Conservation (phyloP, 2,797 vertebrate species). For the Hapalemur alaotrensis region DNA sequence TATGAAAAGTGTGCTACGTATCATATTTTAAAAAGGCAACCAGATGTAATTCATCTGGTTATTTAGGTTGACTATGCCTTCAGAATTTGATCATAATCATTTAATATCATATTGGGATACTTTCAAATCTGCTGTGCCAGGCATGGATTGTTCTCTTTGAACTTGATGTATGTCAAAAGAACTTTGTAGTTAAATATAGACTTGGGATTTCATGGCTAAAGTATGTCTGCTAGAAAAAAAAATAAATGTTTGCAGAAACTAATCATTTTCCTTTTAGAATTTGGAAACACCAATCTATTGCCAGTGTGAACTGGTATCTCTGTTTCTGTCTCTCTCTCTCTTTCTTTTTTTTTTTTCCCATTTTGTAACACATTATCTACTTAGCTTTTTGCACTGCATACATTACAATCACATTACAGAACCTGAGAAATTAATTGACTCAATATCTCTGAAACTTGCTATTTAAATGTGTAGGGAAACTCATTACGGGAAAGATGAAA, state of each 20-base stretch:
- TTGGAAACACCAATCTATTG: background rate
- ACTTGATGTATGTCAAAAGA: constrained; percentile 36
- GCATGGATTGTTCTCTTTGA: constrained; percentile 29
- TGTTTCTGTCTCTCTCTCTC: background rate
- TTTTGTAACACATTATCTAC: constrained; percentile 26
- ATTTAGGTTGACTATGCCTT: constrained; percentile 23
- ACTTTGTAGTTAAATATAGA: constrained; percentile 65
- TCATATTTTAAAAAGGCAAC: constrained; percentile 26
- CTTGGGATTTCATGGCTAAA: constrained; percentile 45
- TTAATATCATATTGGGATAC: constrained; percentile 39
- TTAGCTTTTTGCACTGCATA: constrained; percentile 18
- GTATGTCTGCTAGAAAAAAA: constrained; percentile 17
- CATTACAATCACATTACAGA: constrained; percentile 12
- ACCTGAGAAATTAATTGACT: constrained; percentile 58
- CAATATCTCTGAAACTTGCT: constrained; percentile 36
- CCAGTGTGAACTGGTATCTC: background rate
- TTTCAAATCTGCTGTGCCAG: constrained; percentile 14
- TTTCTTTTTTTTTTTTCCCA: background rate
- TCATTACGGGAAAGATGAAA: constrained; percentile 28
- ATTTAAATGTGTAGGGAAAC: constrained; percentile 45
- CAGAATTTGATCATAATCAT: constrained; percentile 54
- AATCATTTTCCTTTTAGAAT: constrained; percentile 36
- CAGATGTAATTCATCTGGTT: background rate
- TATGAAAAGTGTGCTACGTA: background rate
- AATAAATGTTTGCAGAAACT: background rate